Conservation (phyloP, 2,888 invertebrate species). For the Peribatodes rhomboidaria region DNA sequence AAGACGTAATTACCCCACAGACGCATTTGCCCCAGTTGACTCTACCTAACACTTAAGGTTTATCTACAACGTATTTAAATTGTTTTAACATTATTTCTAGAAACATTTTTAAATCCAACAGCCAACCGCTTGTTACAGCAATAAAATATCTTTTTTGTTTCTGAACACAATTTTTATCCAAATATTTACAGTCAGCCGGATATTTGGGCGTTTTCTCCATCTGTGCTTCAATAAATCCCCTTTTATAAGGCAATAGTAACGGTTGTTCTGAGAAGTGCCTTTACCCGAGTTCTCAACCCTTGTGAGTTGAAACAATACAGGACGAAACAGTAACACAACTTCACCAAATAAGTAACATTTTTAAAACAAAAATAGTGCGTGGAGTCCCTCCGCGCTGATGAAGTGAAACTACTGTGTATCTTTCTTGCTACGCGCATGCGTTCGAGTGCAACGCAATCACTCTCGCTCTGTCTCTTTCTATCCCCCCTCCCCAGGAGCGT, state of each 20-base stretch:
- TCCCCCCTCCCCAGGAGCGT: too few species aligned
- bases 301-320: background rate
- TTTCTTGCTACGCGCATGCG: too few species aligned
- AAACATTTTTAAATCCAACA: background rate
- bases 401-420: too few species aligned
- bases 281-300: conserved; percentile 7
- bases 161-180: conserved; percentile 7
- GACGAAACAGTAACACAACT: background rate
- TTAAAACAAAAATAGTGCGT: too few species aligned
- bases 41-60: too few species aligned
- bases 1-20: too few species aligned
- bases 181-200: conserved; percentile 8
- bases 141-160: conserved; percentile 1
- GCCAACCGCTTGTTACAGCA: background rate
- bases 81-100: background rate
- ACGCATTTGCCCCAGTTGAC: too few species aligned
- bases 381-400: too few species aligned
- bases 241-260: conserved; percentile 22
- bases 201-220: conserved; percentile 18
- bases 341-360: background rate
- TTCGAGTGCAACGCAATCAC: too few species aligned
- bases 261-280: conserved; percentile 11
- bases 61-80: too few species aligned
- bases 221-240: conserved; percentile 22
- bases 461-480: too few species aligned